Conservation (phyloP, 2,888 invertebrate genomes). For the Lucinisca nassula region DNA sequence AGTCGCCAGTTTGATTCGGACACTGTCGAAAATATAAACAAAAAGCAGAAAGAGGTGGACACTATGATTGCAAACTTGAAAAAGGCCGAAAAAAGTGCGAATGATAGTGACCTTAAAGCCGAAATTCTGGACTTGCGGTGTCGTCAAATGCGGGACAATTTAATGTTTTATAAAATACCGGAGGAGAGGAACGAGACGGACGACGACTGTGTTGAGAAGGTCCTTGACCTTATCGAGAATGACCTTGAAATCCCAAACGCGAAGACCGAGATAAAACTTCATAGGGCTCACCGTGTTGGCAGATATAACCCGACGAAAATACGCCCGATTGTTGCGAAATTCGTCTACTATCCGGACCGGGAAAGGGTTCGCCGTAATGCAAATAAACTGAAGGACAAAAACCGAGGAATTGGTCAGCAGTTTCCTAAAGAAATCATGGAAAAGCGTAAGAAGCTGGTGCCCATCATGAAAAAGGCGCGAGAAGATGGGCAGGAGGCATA, state of each 20-base stretch:
- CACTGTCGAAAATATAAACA: neutral
- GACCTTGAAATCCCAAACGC: neutral
- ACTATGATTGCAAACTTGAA: neutral
- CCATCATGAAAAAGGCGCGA: constrained; percentile 14
- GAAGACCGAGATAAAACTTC: neutral
- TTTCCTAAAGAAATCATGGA: neutral
- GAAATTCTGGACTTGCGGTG: neutral
- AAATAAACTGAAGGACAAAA: neutral
- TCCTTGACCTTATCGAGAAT: neutral
- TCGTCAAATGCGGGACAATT: constrained; percentile 13
- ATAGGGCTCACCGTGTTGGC: neutral
- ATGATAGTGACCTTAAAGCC: neutral
- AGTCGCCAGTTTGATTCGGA: neutral
- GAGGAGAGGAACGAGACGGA: constrained; percentile 11
- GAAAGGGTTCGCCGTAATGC: neutral
- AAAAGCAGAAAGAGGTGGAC: constrained; percentile 6
- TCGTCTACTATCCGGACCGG: neutral
- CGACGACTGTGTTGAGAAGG: neutral
- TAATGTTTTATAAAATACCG: constrained; percentile 5
- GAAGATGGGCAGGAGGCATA: neutral
- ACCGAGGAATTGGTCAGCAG: neutral
- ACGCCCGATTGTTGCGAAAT: neutral
- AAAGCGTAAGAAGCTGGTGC: neutral
- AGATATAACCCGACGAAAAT: neutral
- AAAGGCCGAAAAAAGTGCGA: neutral